These are phyloP conservation scores for Melipona quadrifasciata DNA, from an alignment of 1,140 invertebrate genomes.

Conservation along the genomic window DNA sequence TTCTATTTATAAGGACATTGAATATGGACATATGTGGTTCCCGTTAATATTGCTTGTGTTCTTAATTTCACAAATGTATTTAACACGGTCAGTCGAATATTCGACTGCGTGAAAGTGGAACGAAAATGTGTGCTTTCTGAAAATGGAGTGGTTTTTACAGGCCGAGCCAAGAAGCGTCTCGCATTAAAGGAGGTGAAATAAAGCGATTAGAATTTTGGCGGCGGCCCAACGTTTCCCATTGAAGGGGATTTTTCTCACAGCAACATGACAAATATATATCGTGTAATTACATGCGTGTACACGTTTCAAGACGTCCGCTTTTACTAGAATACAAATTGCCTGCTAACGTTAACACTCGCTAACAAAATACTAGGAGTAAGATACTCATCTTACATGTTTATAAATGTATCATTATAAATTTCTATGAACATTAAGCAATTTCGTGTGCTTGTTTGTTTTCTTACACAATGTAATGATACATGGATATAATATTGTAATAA, in stretches of 20 bases:
- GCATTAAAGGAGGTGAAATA: slow-evolving; percentile 15
- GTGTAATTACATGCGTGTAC: neutral
- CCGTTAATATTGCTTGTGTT: neutral
- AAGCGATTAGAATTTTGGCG: slow-evolving; percentile 30
- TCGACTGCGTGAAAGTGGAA: slow-evolving; percentile 30
- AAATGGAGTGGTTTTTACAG: slow-evolving; percentile 6
- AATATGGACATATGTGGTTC: neutral
- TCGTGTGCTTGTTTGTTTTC: neutral
- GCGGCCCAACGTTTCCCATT: slow-evolving; percentile 14
- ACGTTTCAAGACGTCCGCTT: neutral
- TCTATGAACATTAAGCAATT: neutral
- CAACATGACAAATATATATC: neutral
- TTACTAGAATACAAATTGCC: slow-evolving; percentile 1
- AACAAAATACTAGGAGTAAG: neutral
- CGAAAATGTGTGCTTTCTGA: neutral
- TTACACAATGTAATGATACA: neutral
- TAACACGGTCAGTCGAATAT: slow-evolving; percentile 7
- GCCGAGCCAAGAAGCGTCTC: neutral
- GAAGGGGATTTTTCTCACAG: neutral
- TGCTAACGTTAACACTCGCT: neutral
- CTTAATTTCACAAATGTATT: slow-evolving; percentile 4
- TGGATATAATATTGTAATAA: no score
- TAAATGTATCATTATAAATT: neutral
- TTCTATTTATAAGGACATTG: neutral
- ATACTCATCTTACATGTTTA: neutral